Evolutionary conservation across 2,797 vertebrate species (phyloP).

Genomic region (Pangasius sanitwongsei): DNA sequence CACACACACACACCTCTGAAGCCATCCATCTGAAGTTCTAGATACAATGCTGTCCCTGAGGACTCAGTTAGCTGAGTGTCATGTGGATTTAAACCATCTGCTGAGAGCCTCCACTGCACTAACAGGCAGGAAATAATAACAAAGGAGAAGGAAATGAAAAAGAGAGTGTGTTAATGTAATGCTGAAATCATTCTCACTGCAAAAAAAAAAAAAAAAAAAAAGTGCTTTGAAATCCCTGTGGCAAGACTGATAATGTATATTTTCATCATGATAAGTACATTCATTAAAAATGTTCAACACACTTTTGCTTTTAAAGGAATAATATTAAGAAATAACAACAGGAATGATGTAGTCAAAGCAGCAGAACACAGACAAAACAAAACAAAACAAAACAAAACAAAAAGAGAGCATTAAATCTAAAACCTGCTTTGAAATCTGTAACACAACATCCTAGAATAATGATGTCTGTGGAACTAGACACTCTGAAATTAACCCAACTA

Average conservation of each 20-base stretch:
- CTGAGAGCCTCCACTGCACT: neutral
- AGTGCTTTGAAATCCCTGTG: neutral
- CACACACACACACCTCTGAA: neutral
- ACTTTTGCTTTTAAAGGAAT: neutral
- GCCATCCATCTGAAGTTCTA: neutral
- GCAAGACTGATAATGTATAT: neutral
- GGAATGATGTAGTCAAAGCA: neutral
- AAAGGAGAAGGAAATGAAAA: neutral
- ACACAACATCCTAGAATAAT: neutral
- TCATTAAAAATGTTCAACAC: neutral
- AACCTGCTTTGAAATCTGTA: neutral
- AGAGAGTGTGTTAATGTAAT: no score
- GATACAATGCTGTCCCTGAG: slow-evolving; percentile 11
- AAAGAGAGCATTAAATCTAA: neutral
- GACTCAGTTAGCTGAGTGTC: neutral
- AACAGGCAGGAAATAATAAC: neutral
- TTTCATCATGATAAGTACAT: neutral
- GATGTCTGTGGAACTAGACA: neutral
- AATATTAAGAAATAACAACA: neutral
- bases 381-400: neutral
- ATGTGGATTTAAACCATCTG: slow-evolving; percentile 26
- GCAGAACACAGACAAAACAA: neutral
- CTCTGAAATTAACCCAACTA: neutral
- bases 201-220: neutral
- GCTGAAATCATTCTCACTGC: neutral